Evolutionary conservation across 2,113 vertebrate species (phyloP), one percentile per base, ranked within the genome.

Genomic region (Eonycteris spelaea): DNA sequence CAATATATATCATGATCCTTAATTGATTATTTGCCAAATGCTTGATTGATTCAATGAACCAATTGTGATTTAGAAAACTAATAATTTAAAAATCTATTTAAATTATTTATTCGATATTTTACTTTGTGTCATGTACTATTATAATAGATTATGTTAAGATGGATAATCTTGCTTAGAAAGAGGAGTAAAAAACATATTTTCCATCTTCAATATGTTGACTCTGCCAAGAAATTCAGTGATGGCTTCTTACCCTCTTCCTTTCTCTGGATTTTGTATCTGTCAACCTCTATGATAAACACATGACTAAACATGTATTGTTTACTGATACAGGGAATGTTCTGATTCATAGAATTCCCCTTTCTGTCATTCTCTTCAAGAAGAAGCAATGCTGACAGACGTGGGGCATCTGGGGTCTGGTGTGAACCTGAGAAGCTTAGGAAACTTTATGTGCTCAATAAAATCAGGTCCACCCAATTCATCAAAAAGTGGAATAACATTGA

Each of bases 361-460:
- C 87, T 96, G 85, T 88, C 91, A 80, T 74, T 82, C 71, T 94
- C 14, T 89, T 83, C 24, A 74, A 70, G 24, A 87, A 79, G 45
- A 91, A 91, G 51, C 45, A 68, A 35, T 61, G 35, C 45, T 95
- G 91, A 89, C 91, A 91, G 78, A 78, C 4, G 1, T 26, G 35
- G 13, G 38, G 3, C 68, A 26, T 83, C 63, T 65, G 28, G 80
- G 88, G 79, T 61, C 40, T 40, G 18, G 8, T 33, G 45, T 63
- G 70, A 87, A 45, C 26, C 38, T 26, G 4, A 43, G 63, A 90
- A 26, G 40, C 30, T 74, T 86, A 43, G 30, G 92, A 88, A 61
- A 65, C n/a, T 96, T 94, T 7, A 22, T 53, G 16, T 83, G 35
- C 8, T 94, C 92, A 67, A 65, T 59, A 79, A 85, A 97, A 88